Evolutionary conservation across 2,888 invertebrate genomes (phyloP).

Genomic region (Lamproptera curius): DNA sequence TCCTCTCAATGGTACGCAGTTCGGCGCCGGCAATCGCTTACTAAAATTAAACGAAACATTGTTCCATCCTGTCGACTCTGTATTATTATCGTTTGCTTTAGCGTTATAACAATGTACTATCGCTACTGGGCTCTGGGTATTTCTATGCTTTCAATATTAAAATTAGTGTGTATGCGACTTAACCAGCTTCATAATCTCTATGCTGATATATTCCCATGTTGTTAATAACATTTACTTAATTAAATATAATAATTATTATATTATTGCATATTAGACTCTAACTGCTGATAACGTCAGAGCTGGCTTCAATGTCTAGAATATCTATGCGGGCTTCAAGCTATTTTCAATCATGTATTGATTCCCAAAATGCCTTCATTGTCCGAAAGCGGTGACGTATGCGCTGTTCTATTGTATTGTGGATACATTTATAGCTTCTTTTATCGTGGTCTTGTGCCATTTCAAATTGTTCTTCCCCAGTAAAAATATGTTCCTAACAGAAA

Average conservation of each 20-base stretch:
- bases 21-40: constrained; percentile 68
- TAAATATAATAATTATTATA: constrained; percentile 44
- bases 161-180: constrained; percentile 76
- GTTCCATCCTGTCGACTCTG: constrained; percentile 70
- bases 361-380: constrained; percentile 46
- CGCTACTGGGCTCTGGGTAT: constrained; percentile 77
- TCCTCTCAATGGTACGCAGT: constrained; percentile 64
- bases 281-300: constrained; percentile 72
- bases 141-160: constrained; percentile 77
- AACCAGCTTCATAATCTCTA: constrained; percentile 75
- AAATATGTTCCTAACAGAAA: constrained; percentile 16
- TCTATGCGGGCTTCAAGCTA: constrained; percentile 77
- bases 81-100: constrained; percentile 75
- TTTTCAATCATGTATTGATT: constrained; percentile 49
- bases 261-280: constrained; percentile 70
- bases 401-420: constrained; percentile 17
- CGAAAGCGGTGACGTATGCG: constrained; percentile 18
- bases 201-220: constrained; percentile 75
- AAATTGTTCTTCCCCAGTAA: constrained; percentile 1
- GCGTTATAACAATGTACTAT: constrained; percentile 72
- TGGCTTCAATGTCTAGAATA: constrained; percentile 77
- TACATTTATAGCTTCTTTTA: constrained; percentile 15
- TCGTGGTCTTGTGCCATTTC: constrained; percentile 6
- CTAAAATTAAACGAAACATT: constrained; percentile 66
- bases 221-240: constrained; percentile 65